Base-by-base conservation (phyloP, 2,888 invertebrate genomes). In the Caenorhabditis sp. region DNA sequence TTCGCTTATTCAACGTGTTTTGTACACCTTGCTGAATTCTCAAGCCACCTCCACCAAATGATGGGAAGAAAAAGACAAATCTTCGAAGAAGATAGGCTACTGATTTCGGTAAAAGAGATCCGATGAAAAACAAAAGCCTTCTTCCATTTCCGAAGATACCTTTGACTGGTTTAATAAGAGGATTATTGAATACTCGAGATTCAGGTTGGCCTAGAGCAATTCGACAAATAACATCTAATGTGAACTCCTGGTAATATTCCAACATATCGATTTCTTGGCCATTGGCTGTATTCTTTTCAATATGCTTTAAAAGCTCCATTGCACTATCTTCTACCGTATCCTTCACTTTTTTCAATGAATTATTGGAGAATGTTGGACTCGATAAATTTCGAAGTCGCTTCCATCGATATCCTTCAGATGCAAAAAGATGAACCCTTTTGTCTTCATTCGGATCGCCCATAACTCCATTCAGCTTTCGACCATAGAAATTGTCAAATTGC, bases 321-420 rank as follows among this genome's bases (percentile, higher is more conserved):
- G 69, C 71, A 12, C 66, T 67, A 58, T 76, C 74, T 49, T 78
- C 78, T 1, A 78, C 70, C 10, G 76, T 78, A 8, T n/a, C 49
- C 53, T 25, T 59, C 1, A 89, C 88, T 82, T 87, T 84, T 80
- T 89, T 89, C 83, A 91, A 88, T 82, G 89, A 90, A 27, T 87
- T 76, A 20, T 88, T 85, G 20, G 89, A 89, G 79, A 91, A 90
- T 1, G 89, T 89, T 1, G 90, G 90, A 49, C 89, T 89, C 14
- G 89, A 86, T 10, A 89, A 85, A 14, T 87, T 84, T n/a, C 90
- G 81, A 14, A 90, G 87, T n/a, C 90, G 84, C 79, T 90, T 89
- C 90, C 90, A 91, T 25, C 89, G 82, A 43, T 88, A 85, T 14
- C 89, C 89, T 1, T 88, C 82, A 0, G 59, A 88, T 83, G 84